phyloP scores from a whole-genome alignment of 2,888 invertebrate genomes.

The Pterobdella sp. region DNA sequence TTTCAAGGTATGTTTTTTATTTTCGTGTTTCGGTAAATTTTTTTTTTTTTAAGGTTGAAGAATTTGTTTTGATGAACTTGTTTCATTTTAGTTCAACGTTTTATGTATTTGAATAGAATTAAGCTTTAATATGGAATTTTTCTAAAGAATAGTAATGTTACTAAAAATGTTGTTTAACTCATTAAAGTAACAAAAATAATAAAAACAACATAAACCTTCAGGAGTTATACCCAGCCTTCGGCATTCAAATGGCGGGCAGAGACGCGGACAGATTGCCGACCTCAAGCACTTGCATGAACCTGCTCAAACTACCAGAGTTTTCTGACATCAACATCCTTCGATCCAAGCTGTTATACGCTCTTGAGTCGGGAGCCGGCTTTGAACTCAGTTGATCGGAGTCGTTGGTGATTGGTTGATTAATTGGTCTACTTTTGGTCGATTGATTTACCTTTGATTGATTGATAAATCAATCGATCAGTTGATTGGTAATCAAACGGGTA shows the following conservation, averaged over 20 bases:
- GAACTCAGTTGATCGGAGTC: slow-evolving; percentile 61
- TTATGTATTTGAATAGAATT: no score
- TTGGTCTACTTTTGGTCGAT: no score
- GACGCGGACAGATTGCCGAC: slow-evolving; percentile 80
- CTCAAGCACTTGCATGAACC: slow-evolving; percentile 94
- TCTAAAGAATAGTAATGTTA: no score
- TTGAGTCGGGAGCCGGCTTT: slow-evolving; percentile 90
- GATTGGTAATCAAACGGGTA: background rate
- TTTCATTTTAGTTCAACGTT: no score
- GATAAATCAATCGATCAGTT: no score
- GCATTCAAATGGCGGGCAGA: slow-evolving; percentile 80
- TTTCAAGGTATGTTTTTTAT: background rate
- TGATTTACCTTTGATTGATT: no score
- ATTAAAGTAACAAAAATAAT: no score
- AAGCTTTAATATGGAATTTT: no score
- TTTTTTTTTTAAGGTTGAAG: no score
- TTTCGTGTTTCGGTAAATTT: background rate
- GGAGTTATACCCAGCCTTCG: slow-evolving; percentile 91
- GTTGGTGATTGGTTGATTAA: background rate
- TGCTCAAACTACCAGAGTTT: slow-evolving; percentile 88
- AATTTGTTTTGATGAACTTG: no score
- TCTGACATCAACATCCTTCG: slow-evolving; percentile 66
- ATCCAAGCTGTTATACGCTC: slow-evolving; percentile 80
- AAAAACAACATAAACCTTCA: no score
- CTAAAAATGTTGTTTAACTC: no score